A percentile compares a stretch with the other conserved stretches of the same genome.
Conservation (phyloP, 1,140 invertebrate species). For the Drosophila sproati region DNA sequence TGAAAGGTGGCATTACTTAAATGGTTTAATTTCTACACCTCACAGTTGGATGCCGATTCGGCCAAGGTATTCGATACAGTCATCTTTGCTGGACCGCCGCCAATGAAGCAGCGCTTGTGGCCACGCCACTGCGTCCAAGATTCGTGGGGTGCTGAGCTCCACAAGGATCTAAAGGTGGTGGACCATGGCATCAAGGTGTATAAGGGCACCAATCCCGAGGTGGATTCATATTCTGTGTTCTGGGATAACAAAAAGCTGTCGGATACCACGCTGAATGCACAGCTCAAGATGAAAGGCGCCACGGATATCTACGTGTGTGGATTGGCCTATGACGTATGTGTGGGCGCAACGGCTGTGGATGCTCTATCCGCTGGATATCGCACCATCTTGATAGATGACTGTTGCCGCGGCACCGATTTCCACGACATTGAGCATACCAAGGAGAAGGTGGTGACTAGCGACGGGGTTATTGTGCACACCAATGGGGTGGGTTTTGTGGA, state of each 20-base stretch:
- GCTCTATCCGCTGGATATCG: slow-evolving; percentile 95
- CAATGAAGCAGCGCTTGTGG: slow-evolving; percentile 95
- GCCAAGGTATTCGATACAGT: slow-evolving; percentile 95
- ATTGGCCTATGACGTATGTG: slow-evolving; percentile 98
- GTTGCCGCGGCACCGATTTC: slow-evolving; percentile 93
- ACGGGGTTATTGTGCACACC: slow-evolving; percentile 92
- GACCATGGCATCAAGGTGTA: slow-evolving; percentile 93
- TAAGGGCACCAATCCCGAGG: slow-evolving; percentile 97
- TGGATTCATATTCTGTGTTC: slow-evolving; percentile 99
- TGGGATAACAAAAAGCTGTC: slow-evolving; percentile 97
- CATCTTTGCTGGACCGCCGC: slow-evolving; percentile 93
- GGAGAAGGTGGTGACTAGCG: slow-evolving; percentile 89
- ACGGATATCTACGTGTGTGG: slow-evolving; percentile 98
- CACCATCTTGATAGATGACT: slow-evolving; percentile 96
- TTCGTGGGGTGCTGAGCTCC: slow-evolving; percentile 96
- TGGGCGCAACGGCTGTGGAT: slow-evolving; percentile 95
- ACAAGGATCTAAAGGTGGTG: slow-evolving; percentile 94
- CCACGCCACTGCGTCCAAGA: slow-evolving; percentile 98
- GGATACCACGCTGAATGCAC: slow-evolving; percentile 93
- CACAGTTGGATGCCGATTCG: slow-evolving; percentile 88
- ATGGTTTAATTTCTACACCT: too few relatives aligned
- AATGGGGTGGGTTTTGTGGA: slow-evolving; percentile 84
- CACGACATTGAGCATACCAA: slow-evolving; percentile 94
- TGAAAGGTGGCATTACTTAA: too few relatives aligned
- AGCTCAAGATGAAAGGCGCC: slow-evolving; percentile 91